A percentile compares a stretch with the other conserved stretches of the same genome.
Evolutionary conservation across 2,113 vertebrate genomes (phyloP).

Genomic region (Tachysurus fulvidraco): DNA sequence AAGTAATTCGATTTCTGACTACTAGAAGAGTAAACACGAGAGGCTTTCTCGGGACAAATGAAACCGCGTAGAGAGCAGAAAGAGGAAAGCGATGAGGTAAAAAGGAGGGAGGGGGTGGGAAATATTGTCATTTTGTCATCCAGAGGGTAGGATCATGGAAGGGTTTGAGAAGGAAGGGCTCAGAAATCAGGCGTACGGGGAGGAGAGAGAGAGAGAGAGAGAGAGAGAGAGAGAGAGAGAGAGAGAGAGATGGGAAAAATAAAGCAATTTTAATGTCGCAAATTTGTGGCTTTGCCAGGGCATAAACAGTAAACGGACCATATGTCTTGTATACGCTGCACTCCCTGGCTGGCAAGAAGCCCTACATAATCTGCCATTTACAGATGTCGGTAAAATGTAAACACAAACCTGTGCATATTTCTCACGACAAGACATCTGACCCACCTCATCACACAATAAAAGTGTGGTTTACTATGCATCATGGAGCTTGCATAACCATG

Average conservation of each 20-base stretch:
- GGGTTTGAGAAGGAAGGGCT: neutral
- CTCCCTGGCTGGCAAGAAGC: slow-evolving; percentile 20
- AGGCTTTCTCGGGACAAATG: neutral
- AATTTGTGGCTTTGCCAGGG: slow-evolving; percentile 61
- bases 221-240: slow-evolving; percentile 1
- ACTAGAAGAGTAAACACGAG: neutral
- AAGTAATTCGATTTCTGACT: neutral
- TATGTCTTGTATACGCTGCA: slow-evolving; percentile 56
- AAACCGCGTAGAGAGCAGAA: neutral
- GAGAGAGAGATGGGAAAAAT: slow-evolving; percentile 50
- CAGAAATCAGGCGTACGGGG: neutral
- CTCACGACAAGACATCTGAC: slow-evolving; percentile 30
- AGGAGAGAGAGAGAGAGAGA: neutral
- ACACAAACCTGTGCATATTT: slow-evolving; percentile 42
- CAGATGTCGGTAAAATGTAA: slow-evolving; percentile 51
- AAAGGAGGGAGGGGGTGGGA: neutral
- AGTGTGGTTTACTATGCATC: slow-evolving; percentile 38
- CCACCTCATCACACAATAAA: slow-evolving; percentile 30
- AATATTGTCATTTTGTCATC: neutral
- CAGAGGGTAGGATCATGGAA: neutral
- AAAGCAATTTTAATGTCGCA: slow-evolving; percentile 45
- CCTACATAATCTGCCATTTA: slow-evolving; percentile 59
- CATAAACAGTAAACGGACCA: slow-evolving; percentile 67
- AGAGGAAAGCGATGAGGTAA: neutral
- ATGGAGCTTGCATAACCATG: slow-evolving; percentile 57